Base-by-base conservation (phyloP, 53 echinoderm and acorn worm species). In the Patiria pectinifera region DNA sequence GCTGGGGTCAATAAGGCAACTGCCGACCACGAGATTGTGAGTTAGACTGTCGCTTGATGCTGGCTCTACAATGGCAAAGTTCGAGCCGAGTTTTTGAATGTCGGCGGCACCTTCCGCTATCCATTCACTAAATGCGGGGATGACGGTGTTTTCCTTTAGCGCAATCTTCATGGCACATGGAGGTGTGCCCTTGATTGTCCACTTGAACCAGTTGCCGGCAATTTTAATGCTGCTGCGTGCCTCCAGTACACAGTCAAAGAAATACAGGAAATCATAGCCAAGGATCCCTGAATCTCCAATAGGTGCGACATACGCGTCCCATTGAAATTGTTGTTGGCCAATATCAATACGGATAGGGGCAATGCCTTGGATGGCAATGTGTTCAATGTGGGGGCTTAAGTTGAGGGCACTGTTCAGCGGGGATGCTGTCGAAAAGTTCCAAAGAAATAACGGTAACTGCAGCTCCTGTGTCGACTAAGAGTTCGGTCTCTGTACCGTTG, bases 221-320 rank as follows among this genome's bases (percentile, higher is more conserved):
- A 92, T 86, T 26, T 44, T 77, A 10, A 92, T 43, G 25, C 86
- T 86, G 4, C 70, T 14, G 18, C 92, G 48, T 24, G 92, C 92
- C 76, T 76, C 69, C 15, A 92, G 69, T n/a, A 46, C 19, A 18
- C 92, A 85, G 46, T 92, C 79, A 86, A 62, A 86, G 15, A 77
- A 63, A 48, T 85, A 85, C n/a, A 92, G 78, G 46, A 92, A 92
- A 45, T 92, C 86, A 85, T 47, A 92, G 4, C 92, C 86, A 0
- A 92, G 13, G 2, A 85, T 72, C 11, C 48, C 93, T 63, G 84
- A 74, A 45, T 93, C 93, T 5, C 71, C 6, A 43, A 93, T 93
- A 0, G 76, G 48, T 23, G 90, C 90, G 0, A 93, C 91, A 85
- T 48, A 90, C 16, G 45, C 90, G 53, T 90, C 85, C 93, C 85